These are phyloP conservation scores for Netelia fuscicornis DNA, from an alignment of 2,888 invertebrate genomes.

Conservation along the genomic window DNA sequence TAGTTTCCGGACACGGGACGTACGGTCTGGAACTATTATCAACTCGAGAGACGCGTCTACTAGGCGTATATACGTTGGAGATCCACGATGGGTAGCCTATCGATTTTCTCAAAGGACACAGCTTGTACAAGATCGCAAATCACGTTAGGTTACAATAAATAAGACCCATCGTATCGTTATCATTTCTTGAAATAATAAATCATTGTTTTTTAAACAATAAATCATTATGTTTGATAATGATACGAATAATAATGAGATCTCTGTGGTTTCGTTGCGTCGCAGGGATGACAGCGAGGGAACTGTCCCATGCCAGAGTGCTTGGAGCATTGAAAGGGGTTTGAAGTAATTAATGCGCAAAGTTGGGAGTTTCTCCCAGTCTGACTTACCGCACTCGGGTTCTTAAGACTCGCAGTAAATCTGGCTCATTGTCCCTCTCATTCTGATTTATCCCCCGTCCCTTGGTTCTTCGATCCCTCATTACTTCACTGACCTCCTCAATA, in stretches of 20 bases:
- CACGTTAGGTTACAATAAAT: neutral
- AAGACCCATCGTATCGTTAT: neutral
- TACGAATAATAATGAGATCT: neutral
- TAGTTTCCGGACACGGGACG: conserved; percentile 41
- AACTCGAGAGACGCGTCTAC: conserved; percentile 23
- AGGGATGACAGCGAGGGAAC: neutral
- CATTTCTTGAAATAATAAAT: neutral
- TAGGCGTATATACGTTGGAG: neutral
- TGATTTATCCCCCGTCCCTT: neutral
- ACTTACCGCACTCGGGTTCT: conserved; percentile 10
- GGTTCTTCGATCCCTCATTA: neutral
- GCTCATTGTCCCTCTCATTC: neutral
- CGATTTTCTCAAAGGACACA: neutral
- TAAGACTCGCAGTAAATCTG: conserved; percentile 11
- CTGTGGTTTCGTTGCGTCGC: neutral
- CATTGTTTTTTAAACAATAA: no score
- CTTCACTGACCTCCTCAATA: neutral
- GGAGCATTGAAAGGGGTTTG: conserved; percentile 1
- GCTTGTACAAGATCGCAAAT: neutral
- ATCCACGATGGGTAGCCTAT: neutral
- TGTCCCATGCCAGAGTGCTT: conserved; percentile 4
- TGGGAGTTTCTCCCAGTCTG: conserved; percentile 14
- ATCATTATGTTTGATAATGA: neutral
- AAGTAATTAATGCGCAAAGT: conserved; percentile 52
- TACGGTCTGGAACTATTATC: conserved; percentile 25